Evolutionary conservation across 2,888 invertebrate genomes (phyloP).

Genomic region (Tachina lurida): DNA sequence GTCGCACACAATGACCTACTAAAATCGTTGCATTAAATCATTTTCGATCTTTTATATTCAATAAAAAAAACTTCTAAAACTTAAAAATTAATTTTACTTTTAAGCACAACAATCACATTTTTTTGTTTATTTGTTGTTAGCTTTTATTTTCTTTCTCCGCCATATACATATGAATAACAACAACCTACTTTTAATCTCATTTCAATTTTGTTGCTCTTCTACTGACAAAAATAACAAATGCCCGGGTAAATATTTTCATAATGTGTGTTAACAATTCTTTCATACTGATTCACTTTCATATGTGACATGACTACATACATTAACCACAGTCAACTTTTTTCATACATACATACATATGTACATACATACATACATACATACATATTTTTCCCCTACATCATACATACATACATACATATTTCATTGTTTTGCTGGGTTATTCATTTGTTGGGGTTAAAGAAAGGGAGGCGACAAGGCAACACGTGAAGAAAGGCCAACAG

Average conservation of each 20-base stretch:
- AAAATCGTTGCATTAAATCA: constrained; percentile 31
- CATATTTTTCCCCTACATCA: too few species aligned
- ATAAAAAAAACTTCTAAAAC: constrained; percentile 23
- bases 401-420: not conserved
- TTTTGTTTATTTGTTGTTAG: constrained; percentile 44
- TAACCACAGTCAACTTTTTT: constrained; percentile 48
- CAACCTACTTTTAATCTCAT: constrained; percentile 70
- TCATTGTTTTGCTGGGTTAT: not conserved
- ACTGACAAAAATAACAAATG: constrained; percentile 13
- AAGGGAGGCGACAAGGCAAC: constrained; percentile 11
- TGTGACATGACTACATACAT: constrained; percentile 66
- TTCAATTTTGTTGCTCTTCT: constrained; percentile 45
- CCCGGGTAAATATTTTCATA: not conserved
- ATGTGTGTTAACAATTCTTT: constrained; percentile 47
- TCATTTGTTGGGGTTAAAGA: not conserved
- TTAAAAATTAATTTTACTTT: constrained; percentile 68
- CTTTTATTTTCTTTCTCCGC: constrained; percentile 38
- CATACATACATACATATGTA: not conserved
- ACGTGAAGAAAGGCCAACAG: constrained; percentile 37
- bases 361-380: too few species aligned
- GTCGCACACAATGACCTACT: not conserved
- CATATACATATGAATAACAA: constrained; percentile 28
- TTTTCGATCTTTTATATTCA: not conserved
- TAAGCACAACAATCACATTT: constrained; percentile 60
- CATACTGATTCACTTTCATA: constrained; percentile 70